phyloP scores from a whole-genome alignment of 2,113 vertebrate species.

The Octodon degus region DNA sequence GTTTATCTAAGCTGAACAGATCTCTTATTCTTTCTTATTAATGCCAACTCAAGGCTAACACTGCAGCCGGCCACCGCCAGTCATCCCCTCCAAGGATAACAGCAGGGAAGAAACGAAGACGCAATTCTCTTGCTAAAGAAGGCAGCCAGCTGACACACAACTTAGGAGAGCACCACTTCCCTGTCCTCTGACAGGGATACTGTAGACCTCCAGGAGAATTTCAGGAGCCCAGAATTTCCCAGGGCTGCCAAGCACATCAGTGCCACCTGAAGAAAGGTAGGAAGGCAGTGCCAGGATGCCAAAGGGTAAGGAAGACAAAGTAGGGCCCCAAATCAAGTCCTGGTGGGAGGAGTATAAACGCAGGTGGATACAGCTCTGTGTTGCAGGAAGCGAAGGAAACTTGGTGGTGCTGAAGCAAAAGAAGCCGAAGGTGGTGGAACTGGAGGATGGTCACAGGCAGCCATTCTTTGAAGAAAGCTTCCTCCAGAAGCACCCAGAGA shows the following conservation, averaged over 20 bases:
- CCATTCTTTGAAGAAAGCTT: not conserved
- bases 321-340: not conserved
- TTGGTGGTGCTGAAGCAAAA: not conserved
- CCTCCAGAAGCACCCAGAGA: not conserved
- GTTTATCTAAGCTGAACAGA: conserved; percentile 71
- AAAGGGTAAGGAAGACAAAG: not conserved
- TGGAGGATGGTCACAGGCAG: not conserved
- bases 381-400: not conserved
- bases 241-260: not conserved
- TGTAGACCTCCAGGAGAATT: not conserved
- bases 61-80: conserved; percentile 37
- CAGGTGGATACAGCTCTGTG: not conserved
- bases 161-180: not conserved
- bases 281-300: not conserved
- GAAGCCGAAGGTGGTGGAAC: accelerated
- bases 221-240: not conserved
- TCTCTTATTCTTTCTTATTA: conserved; percentile 62
- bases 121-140: not conserved
- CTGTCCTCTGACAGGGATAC: not conserved
- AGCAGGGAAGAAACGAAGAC: conserved; percentile 27
- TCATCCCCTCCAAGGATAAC: conserved; percentile 23
- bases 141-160: not conserved
- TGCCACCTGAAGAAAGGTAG: not conserved
- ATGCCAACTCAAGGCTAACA: conserved; percentile 26
- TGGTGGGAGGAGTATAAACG: not conserved